Conservation (phyloP, 2,888 invertebrate species). For the Tipula unca region DNA sequence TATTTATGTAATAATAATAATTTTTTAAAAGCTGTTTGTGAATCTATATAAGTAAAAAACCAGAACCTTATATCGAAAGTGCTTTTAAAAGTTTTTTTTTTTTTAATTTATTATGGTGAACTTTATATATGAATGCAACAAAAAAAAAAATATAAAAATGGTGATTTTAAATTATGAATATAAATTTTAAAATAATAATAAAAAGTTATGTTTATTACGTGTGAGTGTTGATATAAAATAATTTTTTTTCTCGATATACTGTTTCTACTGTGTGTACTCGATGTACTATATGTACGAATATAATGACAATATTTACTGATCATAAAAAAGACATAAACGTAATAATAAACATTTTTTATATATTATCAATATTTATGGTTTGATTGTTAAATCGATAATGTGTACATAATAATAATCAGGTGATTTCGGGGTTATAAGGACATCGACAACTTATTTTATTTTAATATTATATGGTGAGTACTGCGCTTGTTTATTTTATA, state of each 20-base stretch:
- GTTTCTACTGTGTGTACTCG: neutral
- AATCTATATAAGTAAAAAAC: neutral
- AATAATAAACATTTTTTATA: neutral
- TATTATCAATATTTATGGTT: neutral
- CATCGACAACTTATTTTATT: neutral
- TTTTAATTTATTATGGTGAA: neutral
- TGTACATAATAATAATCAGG: neutral
- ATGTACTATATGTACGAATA: neutral
- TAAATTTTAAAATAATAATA: neutral
- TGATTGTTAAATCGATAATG: neutral
- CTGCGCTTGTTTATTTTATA: neutral
- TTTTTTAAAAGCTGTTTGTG: neutral
- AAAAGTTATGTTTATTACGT: neutral
- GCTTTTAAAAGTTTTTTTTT: neutral
- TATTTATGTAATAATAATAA: no score
- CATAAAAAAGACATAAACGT: constrained; percentile 8
- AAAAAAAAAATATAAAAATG: neutral
- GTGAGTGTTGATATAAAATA: neutral
- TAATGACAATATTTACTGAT: neutral
- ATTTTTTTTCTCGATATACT: neutral
- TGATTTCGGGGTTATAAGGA: neutral
- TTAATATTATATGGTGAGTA: neutral
- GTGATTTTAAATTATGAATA: neutral
- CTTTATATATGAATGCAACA: neutral
- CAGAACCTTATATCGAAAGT: neutral